These are phyloP conservation scores for Drosophila parthenogenetica DNA, from an alignment of 2,888 invertebrate genomes.

Conservation along the genomic window DNA sequence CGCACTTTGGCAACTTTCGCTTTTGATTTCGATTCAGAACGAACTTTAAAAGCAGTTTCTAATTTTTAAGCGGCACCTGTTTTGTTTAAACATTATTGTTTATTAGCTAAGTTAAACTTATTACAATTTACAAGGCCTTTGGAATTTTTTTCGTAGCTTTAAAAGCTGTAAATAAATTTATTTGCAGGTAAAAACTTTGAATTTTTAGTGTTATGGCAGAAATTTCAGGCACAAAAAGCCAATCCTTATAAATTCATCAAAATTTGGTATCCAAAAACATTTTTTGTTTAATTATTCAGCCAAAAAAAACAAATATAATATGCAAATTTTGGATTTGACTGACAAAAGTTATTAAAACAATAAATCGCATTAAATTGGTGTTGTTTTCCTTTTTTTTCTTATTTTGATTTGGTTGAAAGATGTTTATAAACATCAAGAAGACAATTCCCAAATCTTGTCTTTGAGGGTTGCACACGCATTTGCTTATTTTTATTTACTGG, in stretches of 20 bases:
- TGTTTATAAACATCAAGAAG: conserved; percentile 62
- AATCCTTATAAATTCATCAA: not conserved
- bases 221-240: not conserved
- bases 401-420: conserved; percentile 6
- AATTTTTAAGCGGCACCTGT: conserved; percentile 16
- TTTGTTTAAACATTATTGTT: conserved; percentile 16
- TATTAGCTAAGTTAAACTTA: conserved; percentile 5
- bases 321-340: conserved; percentile 18
- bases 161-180: no score
- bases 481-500: conserved; percentile 74
- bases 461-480: conserved; percentile 61
- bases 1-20: conserved; percentile 60
- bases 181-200: no score
- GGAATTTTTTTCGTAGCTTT: not conserved
- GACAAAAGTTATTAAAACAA: conserved; percentile 43
- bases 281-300: conserved; percentile 32
- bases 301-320: conserved; percentile 19
- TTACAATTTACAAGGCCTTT: not conserved
- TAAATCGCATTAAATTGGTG: conserved; percentile 28
- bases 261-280: conserved; percentile 1
- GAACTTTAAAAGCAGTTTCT: conserved; percentile 33
- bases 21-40: conserved; percentile 35
- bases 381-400: conserved; percentile 27
- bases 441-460: conserved; percentile 28
- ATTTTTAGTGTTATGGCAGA: not conserved